A percentile compares a stretch with the other conserved stretches of the same genome.
Evolutionary conservation across 2,113 vertebrate genomes (phyloP).

Genomic region (Macrotus californicus): DNA sequence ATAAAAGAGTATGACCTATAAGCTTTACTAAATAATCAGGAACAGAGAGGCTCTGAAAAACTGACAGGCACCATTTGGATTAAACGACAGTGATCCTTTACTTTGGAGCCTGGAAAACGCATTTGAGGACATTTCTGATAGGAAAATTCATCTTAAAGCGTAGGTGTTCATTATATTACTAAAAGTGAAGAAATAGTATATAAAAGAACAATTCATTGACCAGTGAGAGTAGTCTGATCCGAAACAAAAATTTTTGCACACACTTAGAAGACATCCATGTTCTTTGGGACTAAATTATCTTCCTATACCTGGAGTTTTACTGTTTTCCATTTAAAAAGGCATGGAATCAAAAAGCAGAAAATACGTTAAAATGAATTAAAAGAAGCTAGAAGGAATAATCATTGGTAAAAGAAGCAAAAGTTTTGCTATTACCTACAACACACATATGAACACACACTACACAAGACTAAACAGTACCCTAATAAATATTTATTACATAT

Average conservation of each 20-base stretch:
- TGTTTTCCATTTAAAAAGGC: not conserved
- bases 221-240: not conserved
- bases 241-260: not conserved
- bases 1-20: not conserved
- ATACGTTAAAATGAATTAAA: not conserved
- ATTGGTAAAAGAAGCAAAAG: not conserved
- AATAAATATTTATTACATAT: not conserved
- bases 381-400: not conserved
- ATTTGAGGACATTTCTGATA: not conserved
- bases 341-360: not conserved
- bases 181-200: not conserved
- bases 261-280: not conserved
- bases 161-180: not conserved
- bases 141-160: not conserved
- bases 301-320: not conserved
- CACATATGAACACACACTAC: not conserved
- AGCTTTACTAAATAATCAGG: not conserved
- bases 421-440: not conserved
- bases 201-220: not conserved
- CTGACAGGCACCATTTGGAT: not conserved
- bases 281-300: not conserved
- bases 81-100: not conserved
- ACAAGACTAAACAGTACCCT: not conserved
- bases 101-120: not conserved
- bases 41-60: not conserved